Percentiles rank a stretch among this genome's conserved stretches.
Conservation (phyloP, 2,888 invertebrate species). For the Scelioninae gen. 2 region DNA sequence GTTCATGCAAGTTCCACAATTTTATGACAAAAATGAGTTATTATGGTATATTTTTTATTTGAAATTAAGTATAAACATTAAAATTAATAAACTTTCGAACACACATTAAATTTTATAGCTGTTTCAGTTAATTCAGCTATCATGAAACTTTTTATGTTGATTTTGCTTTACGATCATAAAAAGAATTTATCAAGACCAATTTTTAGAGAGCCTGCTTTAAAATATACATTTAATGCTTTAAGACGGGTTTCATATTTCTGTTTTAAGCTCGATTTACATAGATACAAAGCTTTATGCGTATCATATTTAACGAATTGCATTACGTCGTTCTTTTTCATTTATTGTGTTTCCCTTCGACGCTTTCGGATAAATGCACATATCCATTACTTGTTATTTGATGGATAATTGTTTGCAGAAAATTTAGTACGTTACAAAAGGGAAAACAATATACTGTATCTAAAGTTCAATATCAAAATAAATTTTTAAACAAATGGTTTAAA, state of each 20-base stretch:
- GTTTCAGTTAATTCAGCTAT: constrained; percentile 11
- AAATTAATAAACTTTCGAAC: too few relatives aligned
- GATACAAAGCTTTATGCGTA: constrained; percentile 16
- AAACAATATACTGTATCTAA: too few relatives aligned
- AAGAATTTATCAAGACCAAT: constrained; percentile 7
- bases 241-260: constrained; percentile 18
- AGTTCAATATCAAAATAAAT: too few relatives aligned
- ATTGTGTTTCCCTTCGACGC: neutral
- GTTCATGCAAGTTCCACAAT: too few relatives aligned
- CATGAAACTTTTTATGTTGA: constrained; percentile 17
- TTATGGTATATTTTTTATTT: too few relatives aligned
- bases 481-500: too few relatives aligned
- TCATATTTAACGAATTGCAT: constrained; percentile 13
- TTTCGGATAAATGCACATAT: too few relatives aligned
- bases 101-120: constrained; percentile 4
- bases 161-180: constrained; percentile 11
- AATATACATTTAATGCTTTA: constrained; percentile 11
- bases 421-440: too few relatives aligned
- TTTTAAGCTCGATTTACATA: constrained; percentile 28
- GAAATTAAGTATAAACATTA: too few relatives aligned
- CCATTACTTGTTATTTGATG: too few relatives aligned
- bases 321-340: neutral
- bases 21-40: too few relatives aligned
- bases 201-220: constrained; percentile 7
- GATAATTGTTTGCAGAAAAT: too few relatives aligned